Base-by-base conservation (phyloP, 2,888 invertebrate genomes). In the Stenotaenia linearis region DNA sequence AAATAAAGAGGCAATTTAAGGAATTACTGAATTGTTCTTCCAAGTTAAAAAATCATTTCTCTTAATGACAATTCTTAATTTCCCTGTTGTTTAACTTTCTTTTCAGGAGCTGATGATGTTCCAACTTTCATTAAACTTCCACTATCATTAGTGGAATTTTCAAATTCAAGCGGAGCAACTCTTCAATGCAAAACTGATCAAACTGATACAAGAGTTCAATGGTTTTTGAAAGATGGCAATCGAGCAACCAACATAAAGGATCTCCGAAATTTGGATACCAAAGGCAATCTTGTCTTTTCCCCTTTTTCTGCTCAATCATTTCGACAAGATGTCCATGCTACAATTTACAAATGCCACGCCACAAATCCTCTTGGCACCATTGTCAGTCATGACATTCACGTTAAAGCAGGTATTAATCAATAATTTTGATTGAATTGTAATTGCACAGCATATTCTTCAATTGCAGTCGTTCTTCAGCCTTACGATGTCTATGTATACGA, bases 401-500 rank as follows among this genome's bases (percentile, higher is more conserved):
- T 69, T 28, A 69, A 15, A 69, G 69, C 28, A n/a, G 21, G n/a
- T 50, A 18, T 18, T 7, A 18, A 5, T n/a, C n/a, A 50, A 12
- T 40, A 5, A 18, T 50, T 21, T 1, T 50, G 3, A n/a, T 18
- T 50, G n/a, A n/a, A 18, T 21, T 50, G 1, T 21, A 50, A 18
- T 18, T 18, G 18, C 15, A 50, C 4, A 25, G 74, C 15, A 10
- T 78, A 79, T 78, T 82, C 82, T n/a, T n/a, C n/a, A n/a, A n/a
- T n/a, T n/a, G 10, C 82, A 85, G 85, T 84, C 76, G 84, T 85
- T 75, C 82, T 83, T 80, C 84, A 85, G 77, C 83, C 84, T 40
- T 87, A 86, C 81, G 86, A 86, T 80, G 85, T 87, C 35, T 84
- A 85, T 79, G 84, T 87, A 21, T 86, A 85, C 79, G 86, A 87